Evolutionary conservation across 2,113 vertebrate genomes (phyloP).

Genomic region (Poecile atricapillus): DNA sequence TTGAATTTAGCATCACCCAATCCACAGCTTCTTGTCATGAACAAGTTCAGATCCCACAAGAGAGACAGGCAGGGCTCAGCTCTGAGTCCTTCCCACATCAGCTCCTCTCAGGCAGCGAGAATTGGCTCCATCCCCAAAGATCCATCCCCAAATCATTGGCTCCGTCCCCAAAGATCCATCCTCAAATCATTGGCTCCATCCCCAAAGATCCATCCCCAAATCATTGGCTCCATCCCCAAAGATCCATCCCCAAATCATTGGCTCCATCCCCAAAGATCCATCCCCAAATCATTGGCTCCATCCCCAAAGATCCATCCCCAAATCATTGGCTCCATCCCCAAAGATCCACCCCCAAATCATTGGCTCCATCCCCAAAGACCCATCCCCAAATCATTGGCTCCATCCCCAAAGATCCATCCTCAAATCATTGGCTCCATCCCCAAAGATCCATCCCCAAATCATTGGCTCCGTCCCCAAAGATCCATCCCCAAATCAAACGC

Average conservation of each 20-base stretch:
- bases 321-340: not conserved
- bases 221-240: not conserved
- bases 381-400: not conserved
- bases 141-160: not conserved
- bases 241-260: not conserved
- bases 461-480: no score
- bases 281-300: not conserved
- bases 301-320: not conserved
- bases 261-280: no score
- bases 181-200: no score
- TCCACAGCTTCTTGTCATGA: accelerated
- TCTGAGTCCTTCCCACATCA: not conserved
- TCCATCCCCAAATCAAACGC: not conserved
- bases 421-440: not conserved
- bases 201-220: not conserved
- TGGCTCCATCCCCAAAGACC: no score
- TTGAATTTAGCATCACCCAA: not conserved
- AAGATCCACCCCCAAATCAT: no score
- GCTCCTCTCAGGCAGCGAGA: not conserved
- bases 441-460: no score
- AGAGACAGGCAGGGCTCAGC: not conserved
- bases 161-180: no score
- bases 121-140: not conserved
- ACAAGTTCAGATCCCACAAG: not conserved
- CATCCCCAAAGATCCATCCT: not conserved